Evolutionary conservation across 2,888 invertebrate genomes (phyloP).

Genomic region (Ophioninae sp.): DNA sequence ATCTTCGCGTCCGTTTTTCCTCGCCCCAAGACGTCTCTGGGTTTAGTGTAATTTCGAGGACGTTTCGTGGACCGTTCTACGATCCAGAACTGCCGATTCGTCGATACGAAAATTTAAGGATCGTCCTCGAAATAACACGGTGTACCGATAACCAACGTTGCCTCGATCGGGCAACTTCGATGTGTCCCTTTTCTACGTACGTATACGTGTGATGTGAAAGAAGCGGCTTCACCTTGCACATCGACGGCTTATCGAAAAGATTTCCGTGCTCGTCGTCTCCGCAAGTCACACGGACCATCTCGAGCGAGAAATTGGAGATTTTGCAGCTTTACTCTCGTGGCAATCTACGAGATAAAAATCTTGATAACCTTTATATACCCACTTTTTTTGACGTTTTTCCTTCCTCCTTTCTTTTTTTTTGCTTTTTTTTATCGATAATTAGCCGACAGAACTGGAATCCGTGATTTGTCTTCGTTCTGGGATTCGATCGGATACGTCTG

Average conservation of each 20-base stretch:
- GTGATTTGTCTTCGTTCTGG: slow-evolving; percentile 32
- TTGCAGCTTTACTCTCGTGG: slow-evolving; percentile 51
- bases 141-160: background rate
- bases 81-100: background rate
- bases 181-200: background rate
- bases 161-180: background rate
- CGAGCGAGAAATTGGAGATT: slow-evolving; percentile 65
- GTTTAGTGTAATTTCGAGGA: background rate
- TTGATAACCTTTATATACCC: slow-evolving; percentile 35
- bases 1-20: slow-evolving; percentile 21
- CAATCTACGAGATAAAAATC: slow-evolving; percentile 63
- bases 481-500: background rate
- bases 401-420: slow-evolving; percentile 10
- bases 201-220: background rate
- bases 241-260: slow-evolving; percentile 59
- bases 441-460: slow-evolving; percentile 40
- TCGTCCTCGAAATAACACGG: background rate
- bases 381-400: slow-evolving; percentile 16
- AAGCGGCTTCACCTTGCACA: slow-evolving; percentile 43
- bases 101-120: background rate
- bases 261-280: slow-evolving; percentile 53
- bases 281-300: slow-evolving; percentile 62
- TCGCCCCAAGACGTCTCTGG: background rate
- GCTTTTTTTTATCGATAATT: slow-evolving; percentile 48
- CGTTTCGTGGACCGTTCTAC: background rate